These are phyloP conservation scores for Melitaea athalia DNA, from an alignment of 2,888 invertebrate genomes.

Conservation along the genomic window DNA sequence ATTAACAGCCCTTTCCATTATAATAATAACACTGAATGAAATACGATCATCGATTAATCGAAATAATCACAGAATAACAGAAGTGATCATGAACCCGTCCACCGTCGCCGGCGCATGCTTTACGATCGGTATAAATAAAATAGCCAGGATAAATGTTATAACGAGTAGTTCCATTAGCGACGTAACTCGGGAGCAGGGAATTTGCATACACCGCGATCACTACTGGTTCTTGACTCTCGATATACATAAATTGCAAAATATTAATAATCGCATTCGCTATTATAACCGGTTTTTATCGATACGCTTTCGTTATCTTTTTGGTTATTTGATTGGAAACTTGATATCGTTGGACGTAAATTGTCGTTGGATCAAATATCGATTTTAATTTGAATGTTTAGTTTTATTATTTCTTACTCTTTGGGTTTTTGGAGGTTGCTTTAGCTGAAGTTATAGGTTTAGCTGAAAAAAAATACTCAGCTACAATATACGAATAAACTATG, in stretches of 20 bases:
- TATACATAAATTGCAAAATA: constrained; percentile 17
- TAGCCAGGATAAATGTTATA: constrained; percentile 66
- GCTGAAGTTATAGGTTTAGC: too few relatives aligned
- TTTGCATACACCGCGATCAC: constrained; percentile 33
- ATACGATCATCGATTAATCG: neutral
- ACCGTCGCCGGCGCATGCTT: constrained; percentile 40
- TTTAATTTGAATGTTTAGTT: too few relatives aligned
- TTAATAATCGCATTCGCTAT: neutral
- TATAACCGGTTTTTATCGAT: constrained; percentile 1
- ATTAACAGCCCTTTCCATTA: too few relatives aligned
- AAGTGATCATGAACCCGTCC: neutral
- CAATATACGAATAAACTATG: too few relatives aligned
- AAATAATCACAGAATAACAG: neutral
- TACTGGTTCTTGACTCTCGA: constrained; percentile 25
- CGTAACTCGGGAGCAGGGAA: constrained; percentile 41
- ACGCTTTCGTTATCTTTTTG: neutral
- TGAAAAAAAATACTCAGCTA: too few relatives aligned
- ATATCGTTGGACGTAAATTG: neutral
- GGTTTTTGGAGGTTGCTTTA: too few relatives aligned
- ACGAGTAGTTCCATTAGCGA: constrained; percentile 64
- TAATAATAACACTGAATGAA: too few relatives aligned
- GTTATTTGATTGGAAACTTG: neutral
- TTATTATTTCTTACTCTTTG: too few relatives aligned
- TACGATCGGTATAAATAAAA: constrained; percentile 56
- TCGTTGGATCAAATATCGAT: neutral